phyloP scores from a whole-genome alignment of 2,797 vertebrate species.

The Prionace glauca region DNA sequence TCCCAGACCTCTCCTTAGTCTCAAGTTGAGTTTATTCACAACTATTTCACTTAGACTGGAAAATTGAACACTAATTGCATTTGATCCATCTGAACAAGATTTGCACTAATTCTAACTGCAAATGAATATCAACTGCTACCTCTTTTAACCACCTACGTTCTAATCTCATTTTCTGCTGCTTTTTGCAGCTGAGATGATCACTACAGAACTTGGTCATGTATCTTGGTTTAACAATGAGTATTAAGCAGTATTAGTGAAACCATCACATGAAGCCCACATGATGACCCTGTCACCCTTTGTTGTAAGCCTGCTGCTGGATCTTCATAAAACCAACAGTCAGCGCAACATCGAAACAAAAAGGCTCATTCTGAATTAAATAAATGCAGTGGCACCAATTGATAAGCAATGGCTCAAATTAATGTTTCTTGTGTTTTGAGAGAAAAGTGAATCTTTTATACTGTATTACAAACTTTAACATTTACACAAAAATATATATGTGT shows the following conservation, averaged over 20 bases:
- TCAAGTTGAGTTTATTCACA: neutral
- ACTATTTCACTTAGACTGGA: neutral
- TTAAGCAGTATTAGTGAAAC: neutral
- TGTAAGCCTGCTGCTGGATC: neutral
- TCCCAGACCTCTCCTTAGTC: neutral
- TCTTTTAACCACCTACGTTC: neutral
- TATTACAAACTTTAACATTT: neutral
- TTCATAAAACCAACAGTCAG: neutral
- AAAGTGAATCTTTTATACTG: neutral
- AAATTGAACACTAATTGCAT: neutral
- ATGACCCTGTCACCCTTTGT: neutral
- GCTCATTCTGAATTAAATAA: neutral
- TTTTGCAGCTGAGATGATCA: neutral
- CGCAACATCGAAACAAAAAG: neutral
- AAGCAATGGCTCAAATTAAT: neutral
- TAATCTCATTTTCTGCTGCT: neutral
- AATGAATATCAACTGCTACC: neutral
- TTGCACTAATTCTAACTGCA: neutral
- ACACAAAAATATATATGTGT: neutral
- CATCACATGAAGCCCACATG: neutral
- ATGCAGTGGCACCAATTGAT: neutral
- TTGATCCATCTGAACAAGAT: neutral
- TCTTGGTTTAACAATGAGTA: neutral
- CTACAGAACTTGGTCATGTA: neutral
- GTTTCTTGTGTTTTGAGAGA: neutral